These are phyloP conservation scores for Lepidothrix coronata DNA, from an alignment of 2,113 vertebrate species.

Conservation along the genomic window DNA sequence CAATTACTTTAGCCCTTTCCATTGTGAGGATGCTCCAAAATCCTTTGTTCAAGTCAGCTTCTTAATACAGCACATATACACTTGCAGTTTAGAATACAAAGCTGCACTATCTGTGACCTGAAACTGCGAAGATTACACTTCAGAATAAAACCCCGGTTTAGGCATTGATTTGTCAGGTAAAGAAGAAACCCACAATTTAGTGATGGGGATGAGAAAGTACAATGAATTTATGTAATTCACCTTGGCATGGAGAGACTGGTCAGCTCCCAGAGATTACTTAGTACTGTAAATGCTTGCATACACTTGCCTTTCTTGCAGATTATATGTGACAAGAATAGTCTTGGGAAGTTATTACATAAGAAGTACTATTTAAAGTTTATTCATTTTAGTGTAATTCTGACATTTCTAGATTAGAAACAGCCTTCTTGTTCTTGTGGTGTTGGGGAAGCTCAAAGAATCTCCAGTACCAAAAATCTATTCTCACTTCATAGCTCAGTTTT, in stretches of 20 bases:
- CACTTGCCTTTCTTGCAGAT: not conserved
- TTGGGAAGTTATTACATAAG: conserved; percentile 30
- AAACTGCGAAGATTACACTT: not conserved
- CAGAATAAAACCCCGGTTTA: not conserved
- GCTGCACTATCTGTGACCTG: not conserved
- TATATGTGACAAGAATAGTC: conserved; percentile 22
- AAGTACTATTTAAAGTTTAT: conserved; percentile 11
- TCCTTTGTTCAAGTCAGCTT: not conserved
- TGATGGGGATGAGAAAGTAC: not conserved
- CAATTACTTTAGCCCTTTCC: not conserved
- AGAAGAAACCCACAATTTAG: not conserved
- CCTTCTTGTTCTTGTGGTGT: not conserved
- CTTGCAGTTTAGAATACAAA: not conserved
- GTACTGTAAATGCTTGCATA: not conserved
- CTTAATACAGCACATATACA: not conserved
- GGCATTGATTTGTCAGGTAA: not conserved
- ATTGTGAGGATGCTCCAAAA: not conserved
- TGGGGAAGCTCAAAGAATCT: not conserved
- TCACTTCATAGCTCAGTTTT: not conserved
- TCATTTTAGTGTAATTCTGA: conserved; percentile 20
- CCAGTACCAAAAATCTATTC: not conserved
- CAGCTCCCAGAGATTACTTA: not conserved
- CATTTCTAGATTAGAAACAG: conserved; percentile 11
- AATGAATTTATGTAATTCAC: not conserved
- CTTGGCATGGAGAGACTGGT: not conserved